Base-by-base conservation (phyloP, 2,113 vertebrate genomes). In the Anolis sagrei region DNA sequence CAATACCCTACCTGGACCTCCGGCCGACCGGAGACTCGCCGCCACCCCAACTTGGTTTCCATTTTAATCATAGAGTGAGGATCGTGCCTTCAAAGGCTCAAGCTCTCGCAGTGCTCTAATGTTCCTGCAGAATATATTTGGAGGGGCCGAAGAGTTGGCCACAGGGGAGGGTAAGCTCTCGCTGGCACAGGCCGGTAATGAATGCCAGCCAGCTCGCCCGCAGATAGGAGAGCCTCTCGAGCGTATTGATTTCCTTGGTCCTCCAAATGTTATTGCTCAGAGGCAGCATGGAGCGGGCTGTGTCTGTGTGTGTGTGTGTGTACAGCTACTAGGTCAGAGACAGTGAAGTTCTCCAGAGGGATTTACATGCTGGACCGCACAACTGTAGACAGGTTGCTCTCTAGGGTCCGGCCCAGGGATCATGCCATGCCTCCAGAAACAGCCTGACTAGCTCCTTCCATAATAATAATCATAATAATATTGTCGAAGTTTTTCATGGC, bases 251-350 rank as follows among this genome's bases (percentile, higher is more conserved):
- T 0, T 76, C 1, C 77, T 86, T 83, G 58, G 11, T 76, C 36
- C 48, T 89, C 62, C 81, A 62, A 84, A n/a, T n/a, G 11, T 89
- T 82, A 29, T 76, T 86, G 72, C 23, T 80, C 44, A 75, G 73
- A 88, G 62, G 89, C 51, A 82, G 4, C 3, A 11, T 73, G 78
- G 69, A 44, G 39, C 39, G 39, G 39, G 39, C 39, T 5, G 39
- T 5, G 39, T 44, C 39, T 44, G 5, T 44, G 3, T 44, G 39
- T 44, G 39, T 44, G 39, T 5, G 39, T 5, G 39, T 5, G 5
- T 44, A 19, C 5, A 2, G 16, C 6, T 70, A 44, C 29, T 13
- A 11, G 44, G 5, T 69, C 64, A 69, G 64, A 70, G 3, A 2
- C n/a, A 70, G 18, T 7, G 14, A 21, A 21, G 5, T 29, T 29